Evolutionary conservation across 2,113 vertebrate genomes (phyloP).

Genomic region (Ochotona princeps): DNA sequence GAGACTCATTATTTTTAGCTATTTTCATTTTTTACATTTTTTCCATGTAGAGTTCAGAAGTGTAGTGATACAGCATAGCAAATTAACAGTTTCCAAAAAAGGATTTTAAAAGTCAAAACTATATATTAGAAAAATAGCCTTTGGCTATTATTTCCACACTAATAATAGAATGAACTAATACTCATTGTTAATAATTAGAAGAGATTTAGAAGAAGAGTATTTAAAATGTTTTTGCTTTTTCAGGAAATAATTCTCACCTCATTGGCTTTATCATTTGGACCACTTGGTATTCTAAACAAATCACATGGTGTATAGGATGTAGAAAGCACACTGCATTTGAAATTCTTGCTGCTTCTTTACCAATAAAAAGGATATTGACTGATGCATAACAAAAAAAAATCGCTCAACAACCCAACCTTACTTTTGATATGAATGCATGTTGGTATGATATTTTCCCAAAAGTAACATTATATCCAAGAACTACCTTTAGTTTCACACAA

Average conservation of each 20-base stretch:
- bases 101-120: constrained; percentile 54
- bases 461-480: not conserved
- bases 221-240: constrained; percentile 37
- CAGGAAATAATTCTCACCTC: constrained; percentile 32
- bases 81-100: constrained; percentile 73
- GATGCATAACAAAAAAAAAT: not conserved
- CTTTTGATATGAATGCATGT: not conserved
- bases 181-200: constrained; percentile 50
- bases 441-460: not conserved
- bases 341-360: not conserved
- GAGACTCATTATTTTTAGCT: constrained; percentile 68
- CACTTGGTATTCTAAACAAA: constrained; percentile 25
- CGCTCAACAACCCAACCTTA: not conserved
- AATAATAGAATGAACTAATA: constrained; percentile 63
- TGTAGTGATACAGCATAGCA: constrained; percentile 44
- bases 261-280: constrained; percentile 30
- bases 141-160: constrained; percentile 41
- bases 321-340: not conserved
- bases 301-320: not conserved
- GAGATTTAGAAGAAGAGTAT: constrained; percentile 48
- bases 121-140: constrained; percentile 57
- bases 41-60: constrained; percentile 58
- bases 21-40: constrained; percentile 63
- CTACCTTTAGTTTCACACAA: not conserved
- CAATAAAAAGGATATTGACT: not conserved